Evolutionary conservation across 2,888 invertebrate genomes (phyloP).

Genomic region (Herminia tarsipennalis): DNA sequence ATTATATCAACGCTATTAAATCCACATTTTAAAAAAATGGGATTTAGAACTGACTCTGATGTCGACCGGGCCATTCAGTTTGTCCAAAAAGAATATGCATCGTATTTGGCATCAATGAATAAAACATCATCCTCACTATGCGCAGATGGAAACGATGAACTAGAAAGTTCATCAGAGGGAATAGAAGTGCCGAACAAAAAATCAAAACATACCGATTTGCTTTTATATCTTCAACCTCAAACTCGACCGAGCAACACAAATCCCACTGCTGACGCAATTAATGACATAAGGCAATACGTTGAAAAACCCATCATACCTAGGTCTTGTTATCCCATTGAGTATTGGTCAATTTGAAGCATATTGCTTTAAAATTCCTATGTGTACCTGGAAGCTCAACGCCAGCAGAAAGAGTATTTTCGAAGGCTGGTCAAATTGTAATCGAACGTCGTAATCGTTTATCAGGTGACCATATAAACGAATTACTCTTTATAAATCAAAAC

Average conservation of each 20-base stretch:
- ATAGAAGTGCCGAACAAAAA: too few species aligned
- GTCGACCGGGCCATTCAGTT: slow-evolving; percentile 1
- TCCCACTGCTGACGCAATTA: neutral
- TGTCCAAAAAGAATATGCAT: slow-evolving; percentile 7
- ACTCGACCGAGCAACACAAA: neutral
- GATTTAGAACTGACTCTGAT: slow-evolving; percentile 14
- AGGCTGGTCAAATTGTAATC: too few species aligned
- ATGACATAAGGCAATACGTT: slow-evolving; percentile 3
- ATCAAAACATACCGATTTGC: too few species aligned
- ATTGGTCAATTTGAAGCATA: neutral
- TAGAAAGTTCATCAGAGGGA: too few species aligned
- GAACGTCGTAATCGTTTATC: too few species aligned
- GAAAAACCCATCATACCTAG: slow-evolving; percentile 7
- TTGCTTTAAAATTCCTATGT: neutral
- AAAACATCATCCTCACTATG: too few species aligned
- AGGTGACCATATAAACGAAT: too few species aligned
- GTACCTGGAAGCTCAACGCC: too few species aligned
- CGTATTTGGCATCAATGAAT: neutral
- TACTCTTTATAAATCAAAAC: too few species aligned
- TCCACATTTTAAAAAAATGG: slow-evolving; percentile 14
- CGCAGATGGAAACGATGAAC: too few species aligned
- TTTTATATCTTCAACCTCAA: too few species aligned
- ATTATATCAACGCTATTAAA: slow-evolving; percentile 12
- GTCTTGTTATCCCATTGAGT: neutral
- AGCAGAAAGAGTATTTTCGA: too few species aligned